Percentiles rank a stretch among this genome's conserved stretches.
Conservation (phyloP, 2,888 invertebrate genomes). For the Cantharis rufa region DNA sequence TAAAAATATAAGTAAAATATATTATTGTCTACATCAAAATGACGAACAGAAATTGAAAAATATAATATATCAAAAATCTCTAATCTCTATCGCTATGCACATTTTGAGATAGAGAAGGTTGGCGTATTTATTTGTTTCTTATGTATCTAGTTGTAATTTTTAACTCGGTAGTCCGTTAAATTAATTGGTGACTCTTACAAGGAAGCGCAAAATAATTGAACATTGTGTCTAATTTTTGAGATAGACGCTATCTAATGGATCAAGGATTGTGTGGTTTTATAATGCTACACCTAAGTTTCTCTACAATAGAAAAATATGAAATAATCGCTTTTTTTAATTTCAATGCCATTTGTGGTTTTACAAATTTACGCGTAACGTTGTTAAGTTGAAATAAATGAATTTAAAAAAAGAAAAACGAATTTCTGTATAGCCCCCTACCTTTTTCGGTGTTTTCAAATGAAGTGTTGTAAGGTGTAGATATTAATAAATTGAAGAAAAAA, state of each 20-base stretch:
- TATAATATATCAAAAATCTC: too few relatives aligned
- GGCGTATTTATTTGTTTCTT: too few relatives aligned
- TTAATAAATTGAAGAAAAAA: not conserved
- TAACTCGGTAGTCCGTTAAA: too few relatives aligned
- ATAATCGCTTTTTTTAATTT: conserved; percentile 25
- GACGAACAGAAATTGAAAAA: too few relatives aligned
- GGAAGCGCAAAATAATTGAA: not conserved
- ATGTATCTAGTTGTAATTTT: too few relatives aligned
- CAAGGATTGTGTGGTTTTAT: conserved; percentile 30
- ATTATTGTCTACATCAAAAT: too few relatives aligned
- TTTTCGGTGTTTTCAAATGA: not conserved
- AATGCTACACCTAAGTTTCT: conserved; percentile 21
- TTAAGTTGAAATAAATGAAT: not conserved
- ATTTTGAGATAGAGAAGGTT: too few relatives aligned
- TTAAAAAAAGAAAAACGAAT: not conserved
- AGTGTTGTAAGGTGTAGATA: not conserved
- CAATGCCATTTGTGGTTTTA: conserved; percentile 30
- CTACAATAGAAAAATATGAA: conserved; percentile 17
- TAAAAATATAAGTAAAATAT: too few relatives aligned
- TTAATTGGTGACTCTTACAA: not conserved
- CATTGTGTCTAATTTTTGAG: not conserved
- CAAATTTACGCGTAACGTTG: conserved; percentile 13
- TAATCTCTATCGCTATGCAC: too few relatives aligned
- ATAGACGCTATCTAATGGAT: conserved; percentile 16
- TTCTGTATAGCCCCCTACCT: not conserved